Conservation (phyloP, 2,113 vertebrate genomes). For the Sminthopsis crassicaudata region DNA sequence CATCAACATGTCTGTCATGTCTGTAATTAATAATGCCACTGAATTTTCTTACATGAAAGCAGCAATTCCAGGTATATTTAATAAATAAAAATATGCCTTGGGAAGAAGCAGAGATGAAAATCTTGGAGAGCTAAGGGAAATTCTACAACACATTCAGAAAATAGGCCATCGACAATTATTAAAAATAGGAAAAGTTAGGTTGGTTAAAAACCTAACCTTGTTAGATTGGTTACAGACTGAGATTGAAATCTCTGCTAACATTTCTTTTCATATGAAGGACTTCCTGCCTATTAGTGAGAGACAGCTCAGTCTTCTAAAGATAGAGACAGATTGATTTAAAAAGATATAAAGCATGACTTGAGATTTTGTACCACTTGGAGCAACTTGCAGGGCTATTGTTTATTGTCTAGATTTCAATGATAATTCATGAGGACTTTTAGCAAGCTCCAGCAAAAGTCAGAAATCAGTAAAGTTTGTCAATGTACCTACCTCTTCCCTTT, state of each 20-base stretch:
- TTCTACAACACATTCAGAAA: neutral
- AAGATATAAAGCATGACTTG: neutral
- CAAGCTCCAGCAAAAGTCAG: neutral
- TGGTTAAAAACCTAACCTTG: too few relatives aligned
- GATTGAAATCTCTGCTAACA: neutral
- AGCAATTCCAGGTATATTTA: neutral
- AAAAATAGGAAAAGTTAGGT: neutral
- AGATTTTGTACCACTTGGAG: neutral
- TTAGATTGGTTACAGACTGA: neutral
- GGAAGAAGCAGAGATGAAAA: neutral
- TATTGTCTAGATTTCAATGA: neutral
- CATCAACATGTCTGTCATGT: too few relatives aligned
- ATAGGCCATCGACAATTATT: neutral
- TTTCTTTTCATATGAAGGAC: neutral
- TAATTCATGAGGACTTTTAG: neutral
- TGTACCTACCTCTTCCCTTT: neutral
- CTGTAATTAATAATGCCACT: neutral
- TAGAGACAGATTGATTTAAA: neutral
- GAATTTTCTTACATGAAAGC: neutral
- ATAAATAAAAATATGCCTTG: neutral
- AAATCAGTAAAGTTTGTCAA: neutral
- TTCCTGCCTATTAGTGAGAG: neutral
- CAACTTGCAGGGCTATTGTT: neutral
- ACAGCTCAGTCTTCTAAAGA: neutral
- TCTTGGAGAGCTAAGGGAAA: neutral